Percentiles rank a stretch among this genome's conserved stretches.
Conservation (phyloP, 2,797 vertebrate species). For the Garrulus glandarius region DNA sequence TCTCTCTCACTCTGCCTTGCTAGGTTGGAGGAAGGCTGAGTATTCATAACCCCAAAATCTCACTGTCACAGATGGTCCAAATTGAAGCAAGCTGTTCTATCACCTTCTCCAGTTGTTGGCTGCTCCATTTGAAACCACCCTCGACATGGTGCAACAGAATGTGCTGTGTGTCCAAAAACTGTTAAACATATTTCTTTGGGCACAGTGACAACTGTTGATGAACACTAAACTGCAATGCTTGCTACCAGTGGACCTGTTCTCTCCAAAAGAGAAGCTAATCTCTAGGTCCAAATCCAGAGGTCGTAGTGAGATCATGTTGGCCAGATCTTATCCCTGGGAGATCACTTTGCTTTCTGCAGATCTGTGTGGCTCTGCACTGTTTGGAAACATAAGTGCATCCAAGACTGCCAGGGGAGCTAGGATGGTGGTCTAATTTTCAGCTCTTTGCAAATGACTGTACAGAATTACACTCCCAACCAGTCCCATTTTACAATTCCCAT, state of each 20-base stretch:
- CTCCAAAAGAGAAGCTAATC: not conserved
- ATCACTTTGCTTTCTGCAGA: not conserved
- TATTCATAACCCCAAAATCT: constrained; percentile 49
- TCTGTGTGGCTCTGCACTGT: not conserved
- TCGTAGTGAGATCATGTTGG: not conserved
- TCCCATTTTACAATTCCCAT: not conserved
- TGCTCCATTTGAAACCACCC: constrained; percentile 10
- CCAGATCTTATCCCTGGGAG: not conserved
- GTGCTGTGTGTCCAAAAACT: constrained; percentile 16
- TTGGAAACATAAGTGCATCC: not conserved
- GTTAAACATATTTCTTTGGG: constrained; percentile 42
- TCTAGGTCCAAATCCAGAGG: constrained; percentile 10
- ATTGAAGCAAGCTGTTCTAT: constrained; percentile 58
- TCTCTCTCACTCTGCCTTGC: not conserved
- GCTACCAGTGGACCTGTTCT: not conserved
- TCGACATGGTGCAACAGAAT: constrained; percentile 25
- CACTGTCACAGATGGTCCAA: constrained; percentile 40
- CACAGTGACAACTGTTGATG: constrained; percentile 25
- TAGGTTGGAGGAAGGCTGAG: not conserved
- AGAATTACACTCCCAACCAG: not conserved
- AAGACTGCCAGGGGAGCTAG: not conserved
- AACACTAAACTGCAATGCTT: not conserved
- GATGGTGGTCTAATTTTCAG: not conserved
- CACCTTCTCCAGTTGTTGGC: constrained; percentile 50
- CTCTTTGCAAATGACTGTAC: not conserved